Percentiles rank a stretch among this genome's conserved stretches.
phyloP scores from a whole-genome alignment of 1,140 invertebrate species.

The Cylas formicarius region DNA sequence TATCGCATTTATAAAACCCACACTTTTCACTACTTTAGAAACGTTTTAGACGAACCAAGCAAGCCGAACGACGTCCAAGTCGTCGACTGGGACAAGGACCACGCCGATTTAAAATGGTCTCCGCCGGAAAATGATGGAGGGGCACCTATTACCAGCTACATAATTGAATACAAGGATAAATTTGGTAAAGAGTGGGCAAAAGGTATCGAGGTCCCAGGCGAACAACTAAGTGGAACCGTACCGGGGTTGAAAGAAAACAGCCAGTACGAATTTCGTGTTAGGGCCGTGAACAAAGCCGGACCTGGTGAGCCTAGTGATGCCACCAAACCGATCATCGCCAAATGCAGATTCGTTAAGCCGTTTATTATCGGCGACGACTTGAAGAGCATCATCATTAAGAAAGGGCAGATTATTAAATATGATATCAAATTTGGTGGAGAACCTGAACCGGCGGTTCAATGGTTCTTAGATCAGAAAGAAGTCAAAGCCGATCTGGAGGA shows the following conservation, averaged over 20 bases:
- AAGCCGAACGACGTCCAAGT: slow-evolving; percentile 86
- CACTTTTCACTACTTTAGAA: slow-evolving; percentile 2
- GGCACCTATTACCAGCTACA: slow-evolving; percentile 87
- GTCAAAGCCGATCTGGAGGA: slow-evolving; percentile 58
- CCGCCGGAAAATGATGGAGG: slow-evolving; percentile 88
- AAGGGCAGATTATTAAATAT: slow-evolving; percentile 85
- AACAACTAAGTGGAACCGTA: slow-evolving; percentile 68
- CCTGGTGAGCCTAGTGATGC: slow-evolving; percentile 90
- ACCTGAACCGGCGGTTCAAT: slow-evolving; percentile 85
- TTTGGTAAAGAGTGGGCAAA: slow-evolving; percentile 84
- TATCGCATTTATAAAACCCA: neutral
- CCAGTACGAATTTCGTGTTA: slow-evolving; percentile 93
- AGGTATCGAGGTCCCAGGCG: slow-evolving; percentile 72
- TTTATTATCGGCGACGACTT: slow-evolving; percentile 84
- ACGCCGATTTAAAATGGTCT: slow-evolving; percentile 87
- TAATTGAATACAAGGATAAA: slow-evolving; percentile 91
- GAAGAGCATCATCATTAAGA: slow-evolving; percentile 83
- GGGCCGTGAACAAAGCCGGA: slow-evolving; percentile 93
- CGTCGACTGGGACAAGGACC: slow-evolving; percentile 93
- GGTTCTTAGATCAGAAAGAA: slow-evolving; percentile 67
- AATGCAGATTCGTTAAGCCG: slow-evolving; percentile 91
- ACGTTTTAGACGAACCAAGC: slow-evolving; percentile 74
- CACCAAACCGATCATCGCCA: slow-evolving; percentile 92
- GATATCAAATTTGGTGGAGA: slow-evolving; percentile 94
- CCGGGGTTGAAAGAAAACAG: slow-evolving; percentile 88